phyloP scores from a whole-genome alignment of 1,140 invertebrate genomes.

The Diploscapter pachys region DNA sequence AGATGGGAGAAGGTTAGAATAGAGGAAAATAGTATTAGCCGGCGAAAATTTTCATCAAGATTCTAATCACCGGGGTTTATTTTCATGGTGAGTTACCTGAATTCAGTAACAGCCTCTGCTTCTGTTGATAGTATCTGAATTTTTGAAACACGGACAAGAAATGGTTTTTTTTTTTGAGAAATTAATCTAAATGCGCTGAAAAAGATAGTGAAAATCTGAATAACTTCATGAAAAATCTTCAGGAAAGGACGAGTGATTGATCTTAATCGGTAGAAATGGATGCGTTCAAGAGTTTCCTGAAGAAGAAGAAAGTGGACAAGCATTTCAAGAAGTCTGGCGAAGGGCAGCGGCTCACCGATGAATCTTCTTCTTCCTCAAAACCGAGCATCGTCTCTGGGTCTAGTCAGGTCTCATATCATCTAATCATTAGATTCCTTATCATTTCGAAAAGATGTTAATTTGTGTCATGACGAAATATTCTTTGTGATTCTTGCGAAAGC shows the following conservation, averaged over 20 bases:
- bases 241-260: slow-evolving; percentile 28
- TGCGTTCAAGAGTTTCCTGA: slow-evolving; percentile 33
- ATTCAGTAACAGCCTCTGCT: not conserved
- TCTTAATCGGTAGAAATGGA: slow-evolving; percentile 12
- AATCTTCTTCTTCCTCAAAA: slow-evolving; percentile 7
- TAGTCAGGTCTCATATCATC: slow-evolving; percentile 11
- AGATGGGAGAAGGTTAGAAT: no score
- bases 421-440: slow-evolving; percentile 3
- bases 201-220: slow-evolving; percentile 6
- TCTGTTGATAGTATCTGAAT: not conserved
- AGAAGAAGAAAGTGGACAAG: slow-evolving; percentile 24
- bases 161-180: not conserved
- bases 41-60: no score
- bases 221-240: not conserved
- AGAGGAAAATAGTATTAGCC: no score
- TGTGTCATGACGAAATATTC: no score
- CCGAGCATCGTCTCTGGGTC: slow-evolving; percentile 12
- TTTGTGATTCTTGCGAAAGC: no score
- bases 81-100: not conserved
- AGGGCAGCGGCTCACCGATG: slow-evolving; percentile 13
- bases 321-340: slow-evolving; percentile 30
- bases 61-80: not conserved
- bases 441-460: not conserved
- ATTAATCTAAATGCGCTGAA: not conserved
- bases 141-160: no score